These are phyloP conservation scores for Gambelia wislizenii DNA, from an alignment of 2,797 vertebrate genomes.

Conservation along the genomic window DNA sequence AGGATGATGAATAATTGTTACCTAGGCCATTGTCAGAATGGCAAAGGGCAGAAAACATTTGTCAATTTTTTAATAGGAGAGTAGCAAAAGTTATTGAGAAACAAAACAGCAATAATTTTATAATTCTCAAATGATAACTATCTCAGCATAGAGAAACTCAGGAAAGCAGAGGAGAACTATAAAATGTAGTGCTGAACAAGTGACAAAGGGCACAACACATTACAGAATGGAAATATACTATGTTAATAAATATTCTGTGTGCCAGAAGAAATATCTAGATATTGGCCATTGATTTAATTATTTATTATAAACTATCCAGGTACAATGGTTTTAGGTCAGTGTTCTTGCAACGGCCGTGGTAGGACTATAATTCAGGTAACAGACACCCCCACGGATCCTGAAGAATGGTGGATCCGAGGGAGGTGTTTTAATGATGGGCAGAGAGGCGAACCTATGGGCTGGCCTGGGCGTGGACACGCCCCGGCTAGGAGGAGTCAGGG, in stretches of 20 bases:
- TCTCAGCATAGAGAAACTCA: constrained; percentile 55
- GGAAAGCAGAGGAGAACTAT: constrained; percentile 41
- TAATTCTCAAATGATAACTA: constrained; percentile 34
- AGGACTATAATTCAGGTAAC: background rate
- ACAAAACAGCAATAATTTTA: constrained; percentile 60
- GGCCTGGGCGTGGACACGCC: too few species aligned
- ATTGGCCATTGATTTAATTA: background rate
- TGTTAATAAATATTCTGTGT: background rate
- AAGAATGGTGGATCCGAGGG: too few species aligned
- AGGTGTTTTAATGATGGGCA: too few species aligned
- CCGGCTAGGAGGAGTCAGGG: too few species aligned
- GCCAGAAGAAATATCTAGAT: background rate
- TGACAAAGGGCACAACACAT: background rate
- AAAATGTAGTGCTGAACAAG: constrained; percentile 25
- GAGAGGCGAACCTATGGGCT: too few species aligned
- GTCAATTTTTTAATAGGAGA: constrained; percentile 64
- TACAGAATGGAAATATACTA: background rate
- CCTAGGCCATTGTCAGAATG: constrained; percentile 63
- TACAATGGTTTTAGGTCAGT: background rate
- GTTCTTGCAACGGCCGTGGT: background rate
- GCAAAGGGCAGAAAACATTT: constrained; percentile 72
- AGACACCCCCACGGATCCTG: too few species aligned
- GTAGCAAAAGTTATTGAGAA: constrained; percentile 65
- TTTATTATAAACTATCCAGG: background rate
- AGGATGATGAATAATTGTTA: constrained; percentile 71